These are phyloP conservation scores for Andrena dorsata DNA, from an alignment of 2,888 invertebrate species.

Conservation along the genomic window DNA sequence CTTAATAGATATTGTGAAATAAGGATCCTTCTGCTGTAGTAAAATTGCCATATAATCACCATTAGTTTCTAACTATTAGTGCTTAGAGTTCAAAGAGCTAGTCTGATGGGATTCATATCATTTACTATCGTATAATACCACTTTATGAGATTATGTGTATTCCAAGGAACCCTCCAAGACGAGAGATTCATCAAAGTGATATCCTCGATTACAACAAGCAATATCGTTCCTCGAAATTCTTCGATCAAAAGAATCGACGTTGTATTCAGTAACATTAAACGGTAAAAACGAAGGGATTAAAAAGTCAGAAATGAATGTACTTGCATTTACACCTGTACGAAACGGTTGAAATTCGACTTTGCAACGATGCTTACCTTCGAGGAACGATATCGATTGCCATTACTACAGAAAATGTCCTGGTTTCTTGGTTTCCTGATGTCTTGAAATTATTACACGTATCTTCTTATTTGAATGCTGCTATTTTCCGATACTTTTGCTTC, in stretches of 20 bases:
- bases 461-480: slow-evolving; percentile 12
- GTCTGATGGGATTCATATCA: slow-evolving; percentile 25
- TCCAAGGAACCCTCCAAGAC: slow-evolving; percentile 10
- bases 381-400: slow-evolving; percentile 23
- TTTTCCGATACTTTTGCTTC: slow-evolving; percentile 26
- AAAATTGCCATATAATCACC: slow-evolving; percentile 39
- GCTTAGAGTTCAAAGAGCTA: slow-evolving; percentile 58
- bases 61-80: slow-evolving; percentile 45
- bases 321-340: background rate
- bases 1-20: slow-evolving; percentile 16
- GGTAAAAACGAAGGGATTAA: too few species aligned
- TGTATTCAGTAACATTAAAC: background rate
- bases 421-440: slow-evolving; percentile 55
- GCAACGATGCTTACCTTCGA: background rate
- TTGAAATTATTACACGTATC: slow-evolving; percentile 40
- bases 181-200: slow-evolving; percentile 8
- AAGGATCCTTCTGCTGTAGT: slow-evolving; percentile 23
- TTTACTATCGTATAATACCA: slow-evolving; percentile 42
- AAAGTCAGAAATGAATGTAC: background rate
- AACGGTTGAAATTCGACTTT: background rate
- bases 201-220: slow-evolving; percentile 12
- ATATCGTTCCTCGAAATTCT: slow-evolving; percentile 19
- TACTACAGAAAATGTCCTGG: slow-evolving; percentile 7
- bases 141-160: slow-evolving; percentile 13
- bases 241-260: background rate